phyloP scores from a whole-genome alignment of 2,113 vertebrate genomes.

The Lathamus discolor region DNA sequence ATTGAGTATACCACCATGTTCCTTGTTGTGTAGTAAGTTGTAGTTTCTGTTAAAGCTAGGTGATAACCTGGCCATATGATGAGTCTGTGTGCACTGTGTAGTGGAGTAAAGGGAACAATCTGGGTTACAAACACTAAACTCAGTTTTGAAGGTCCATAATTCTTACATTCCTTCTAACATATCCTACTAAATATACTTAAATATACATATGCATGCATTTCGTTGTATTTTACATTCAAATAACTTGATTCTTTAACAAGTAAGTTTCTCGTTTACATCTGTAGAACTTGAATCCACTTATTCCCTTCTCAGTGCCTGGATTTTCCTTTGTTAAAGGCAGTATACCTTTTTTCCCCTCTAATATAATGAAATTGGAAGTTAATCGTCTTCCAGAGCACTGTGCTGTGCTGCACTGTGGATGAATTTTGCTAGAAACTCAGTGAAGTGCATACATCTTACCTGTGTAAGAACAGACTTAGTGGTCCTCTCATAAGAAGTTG shows the following conservation, averaged over 20 bases:
- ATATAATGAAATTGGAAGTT: not conserved
- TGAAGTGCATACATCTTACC: not conserved
- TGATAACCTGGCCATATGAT: not conserved
- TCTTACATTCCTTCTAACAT: not conserved
- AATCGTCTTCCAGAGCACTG: not conserved
- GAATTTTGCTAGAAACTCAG: not conserved
- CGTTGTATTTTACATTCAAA: not conserved
- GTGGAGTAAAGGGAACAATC: not conserved
- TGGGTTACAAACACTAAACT: not conserved
- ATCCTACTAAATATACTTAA: not conserved
- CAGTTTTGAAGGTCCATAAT: not conserved
- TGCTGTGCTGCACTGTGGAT: not conserved
- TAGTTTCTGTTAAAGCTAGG: not conserved
- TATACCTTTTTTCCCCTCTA: not conserved
- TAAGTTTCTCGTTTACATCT: not conserved
- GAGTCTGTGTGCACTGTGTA: not conserved
- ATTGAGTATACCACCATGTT: not conserved
- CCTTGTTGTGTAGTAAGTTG: not conserved
- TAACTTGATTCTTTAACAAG: not conserved
- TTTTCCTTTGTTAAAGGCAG: not conserved
- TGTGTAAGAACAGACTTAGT: not conserved
- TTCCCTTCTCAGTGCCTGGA: not conserved
- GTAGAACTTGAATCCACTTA: not conserved
- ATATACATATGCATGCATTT: not conserved
- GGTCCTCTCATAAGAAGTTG: not conserved